A percentile compares a stretch with the other conserved stretches of the same genome.
Conservation (phyloP, 2,113 vertebrate species). For the Coryphaenoides rupestris region DNA sequence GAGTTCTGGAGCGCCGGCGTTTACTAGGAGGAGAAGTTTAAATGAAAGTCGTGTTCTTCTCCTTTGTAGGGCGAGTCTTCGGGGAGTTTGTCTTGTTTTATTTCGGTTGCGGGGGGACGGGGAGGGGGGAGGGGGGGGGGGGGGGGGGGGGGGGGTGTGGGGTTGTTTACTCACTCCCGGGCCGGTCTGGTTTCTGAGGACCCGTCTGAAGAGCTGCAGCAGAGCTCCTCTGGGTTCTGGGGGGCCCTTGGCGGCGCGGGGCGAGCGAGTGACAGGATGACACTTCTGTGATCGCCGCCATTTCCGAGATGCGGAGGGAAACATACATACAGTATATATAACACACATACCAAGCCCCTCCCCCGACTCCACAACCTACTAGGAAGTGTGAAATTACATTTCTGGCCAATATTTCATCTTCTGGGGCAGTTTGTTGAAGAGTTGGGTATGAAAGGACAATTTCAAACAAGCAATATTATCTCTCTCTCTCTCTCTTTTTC, state of each 20-base stretch:
- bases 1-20: no score
- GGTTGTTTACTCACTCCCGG: constrained; percentile 32
- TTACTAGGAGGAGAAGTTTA: no score
- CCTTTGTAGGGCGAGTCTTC: no score
- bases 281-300: constrained; percentile 56
- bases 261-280: constrained; percentile 48
- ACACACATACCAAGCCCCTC: background rate
- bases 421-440: constrained; percentile 51
- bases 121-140: no score
- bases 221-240: constrained; percentile 45
- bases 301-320: constrained; percentile 41
- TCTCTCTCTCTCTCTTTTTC: constrained; percentile 29
- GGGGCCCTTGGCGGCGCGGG: constrained; percentile 40
- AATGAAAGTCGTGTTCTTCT: no score
- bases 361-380: constrained; percentile 48
- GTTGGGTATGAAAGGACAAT: constrained; percentile 50
- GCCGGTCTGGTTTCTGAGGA: constrained; percentile 9
- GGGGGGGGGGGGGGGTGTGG: background rate
- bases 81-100: no score
- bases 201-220: background rate
- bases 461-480: constrained; percentile 39
- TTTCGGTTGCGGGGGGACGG: no score
- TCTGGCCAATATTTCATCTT: constrained; percentile 51
- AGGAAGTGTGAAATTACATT: constrained; percentile 69
- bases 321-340: no score